These are phyloP conservation scores for Mastacembelus armatus DNA, from an alignment of 2,797 vertebrate species.

Conservation along the genomic window DNA sequence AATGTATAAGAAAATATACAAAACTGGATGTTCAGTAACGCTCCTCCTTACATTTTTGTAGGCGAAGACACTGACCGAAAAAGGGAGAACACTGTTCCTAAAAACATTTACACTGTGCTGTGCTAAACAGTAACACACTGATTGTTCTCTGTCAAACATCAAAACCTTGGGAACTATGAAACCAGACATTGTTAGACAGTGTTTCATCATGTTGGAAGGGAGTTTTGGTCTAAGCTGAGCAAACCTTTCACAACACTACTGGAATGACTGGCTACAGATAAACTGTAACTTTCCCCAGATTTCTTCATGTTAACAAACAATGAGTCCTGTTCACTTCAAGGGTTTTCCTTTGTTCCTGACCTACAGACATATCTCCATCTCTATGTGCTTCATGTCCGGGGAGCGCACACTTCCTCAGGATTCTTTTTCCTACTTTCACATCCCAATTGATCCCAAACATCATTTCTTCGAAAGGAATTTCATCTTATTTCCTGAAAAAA, in stretches of 20 bases:
- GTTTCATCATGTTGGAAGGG: constrained; percentile 15
- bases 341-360: background rate
- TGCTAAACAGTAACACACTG: constrained; percentile 57
- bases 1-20: constrained; percentile 74
- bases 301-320: constrained; percentile 24
- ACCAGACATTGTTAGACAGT: constrained; percentile 6
- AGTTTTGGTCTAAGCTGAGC: constrained; percentile 57
- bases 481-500: constrained; percentile 92
- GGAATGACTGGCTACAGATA: constrained; percentile 28
- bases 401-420: background rate
- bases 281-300: constrained; percentile 25
- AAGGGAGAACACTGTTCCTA: constrained; percentile 45
- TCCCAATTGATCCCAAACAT: constrained; percentile 28
- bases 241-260: constrained; percentile 45
- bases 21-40: constrained; percentile 44
- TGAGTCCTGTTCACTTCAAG: constrained; percentile 35
- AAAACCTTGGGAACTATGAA: constrained; percentile 2
- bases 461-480: constrained; percentile 98
- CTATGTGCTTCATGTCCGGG: background rate
- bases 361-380: constrained; percentile 21
- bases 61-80: constrained; percentile 32
- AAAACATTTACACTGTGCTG: constrained; percentile 53
- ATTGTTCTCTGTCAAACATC: constrained; percentile 38
- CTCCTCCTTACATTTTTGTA: constrained; percentile 38
- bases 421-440: constrained; percentile 24